Percentiles rank a stretch among this genome's conserved stretches.
phyloP scores from a whole-genome alignment of 2,888 invertebrate species.

The Aphodius granarius region DNA sequence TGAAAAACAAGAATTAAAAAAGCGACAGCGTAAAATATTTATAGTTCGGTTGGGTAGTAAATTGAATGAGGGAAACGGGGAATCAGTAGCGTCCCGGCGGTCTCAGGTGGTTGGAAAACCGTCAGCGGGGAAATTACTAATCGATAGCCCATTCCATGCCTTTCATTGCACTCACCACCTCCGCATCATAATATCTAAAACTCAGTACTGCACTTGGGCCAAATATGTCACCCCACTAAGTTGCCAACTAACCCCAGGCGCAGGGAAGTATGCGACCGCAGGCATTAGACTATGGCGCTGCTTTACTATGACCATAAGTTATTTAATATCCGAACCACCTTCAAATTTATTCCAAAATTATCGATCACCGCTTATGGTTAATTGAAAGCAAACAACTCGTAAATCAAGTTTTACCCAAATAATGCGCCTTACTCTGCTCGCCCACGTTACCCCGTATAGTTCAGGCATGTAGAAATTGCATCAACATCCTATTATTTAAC shows the following conservation, averaged over 20 bases:
- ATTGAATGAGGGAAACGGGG: conserved; percentile 18
- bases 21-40: conserved; percentile 5
- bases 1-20: conserved; percentile 2
- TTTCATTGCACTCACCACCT: conserved; percentile 37
- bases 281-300: conserved; percentile 1
- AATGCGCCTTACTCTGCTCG: conserved; percentile 2
- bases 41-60: not conserved
- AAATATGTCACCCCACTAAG: conserved; percentile 18
- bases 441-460: not conserved
- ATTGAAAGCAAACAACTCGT: conserved; percentile 12
- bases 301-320: conserved; percentile 11
- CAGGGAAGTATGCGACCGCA: not conserved
- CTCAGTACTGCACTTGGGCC: conserved; percentile 22
- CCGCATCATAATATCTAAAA: conserved; percentile 34
- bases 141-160: conserved; percentile 37
- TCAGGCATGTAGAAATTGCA: not conserved
- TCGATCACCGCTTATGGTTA: conserved; percentile 7
- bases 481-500: conserved; percentile 5
- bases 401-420: conserved; percentile 9
- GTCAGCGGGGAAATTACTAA: conserved; percentile 38
- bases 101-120: conserved; percentile 38
- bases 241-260: conserved; percentile 8
- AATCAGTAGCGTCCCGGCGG: conserved; percentile 33
- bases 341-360: conserved; percentile 12
- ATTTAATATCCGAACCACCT: conserved; percentile 8